These are phyloP conservation scores for Lophius piscatorius DNA, from an alignment of 2,113 vertebrate species.

Conservation along the genomic window DNA sequence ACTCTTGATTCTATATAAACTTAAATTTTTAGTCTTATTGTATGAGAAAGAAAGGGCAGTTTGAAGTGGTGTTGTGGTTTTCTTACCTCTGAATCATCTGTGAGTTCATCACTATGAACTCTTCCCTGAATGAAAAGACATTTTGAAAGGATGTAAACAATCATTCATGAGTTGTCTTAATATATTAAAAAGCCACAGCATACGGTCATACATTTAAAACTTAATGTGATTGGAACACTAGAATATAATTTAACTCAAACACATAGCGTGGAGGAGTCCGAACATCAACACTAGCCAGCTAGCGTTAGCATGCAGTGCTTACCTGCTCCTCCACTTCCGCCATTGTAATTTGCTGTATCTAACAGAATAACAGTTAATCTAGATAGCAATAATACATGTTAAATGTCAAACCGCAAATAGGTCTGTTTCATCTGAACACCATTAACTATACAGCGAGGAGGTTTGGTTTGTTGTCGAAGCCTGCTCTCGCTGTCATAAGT, in stretches of 20 bases:
- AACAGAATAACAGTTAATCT: neutral
- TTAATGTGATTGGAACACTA: neutral
- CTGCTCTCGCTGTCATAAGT: constrained; percentile 24
- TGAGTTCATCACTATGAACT: constrained; percentile 87
- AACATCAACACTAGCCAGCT: constrained; percentile 33
- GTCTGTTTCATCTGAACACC: neutral
- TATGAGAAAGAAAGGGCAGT: neutral
- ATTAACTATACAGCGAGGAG: neutral
- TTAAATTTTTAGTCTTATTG: neutral
- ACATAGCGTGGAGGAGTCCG: too few species aligned
- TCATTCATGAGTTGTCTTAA: neutral
- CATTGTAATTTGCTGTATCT: constrained; percentile 70
- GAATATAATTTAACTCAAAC: neutral
- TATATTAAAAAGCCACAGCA: neutral
- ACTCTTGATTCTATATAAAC: constrained; percentile 1
- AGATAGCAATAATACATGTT: neutral
- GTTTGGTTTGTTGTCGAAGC: constrained; percentile 47
- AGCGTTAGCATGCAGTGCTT: constrained; percentile 62
- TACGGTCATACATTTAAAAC: neutral
- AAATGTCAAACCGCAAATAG: neutral
- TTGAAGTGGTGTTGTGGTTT: constrained; percentile 1
- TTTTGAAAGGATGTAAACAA: constrained; percentile 10
- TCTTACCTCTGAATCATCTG: constrained; percentile 97
- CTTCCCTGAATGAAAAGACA: constrained; percentile 80
- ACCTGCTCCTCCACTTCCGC: constrained; percentile 89